phyloP scores from a whole-genome alignment of 2,888 invertebrate genomes.

The Lycophotia porphyrea region DNA sequence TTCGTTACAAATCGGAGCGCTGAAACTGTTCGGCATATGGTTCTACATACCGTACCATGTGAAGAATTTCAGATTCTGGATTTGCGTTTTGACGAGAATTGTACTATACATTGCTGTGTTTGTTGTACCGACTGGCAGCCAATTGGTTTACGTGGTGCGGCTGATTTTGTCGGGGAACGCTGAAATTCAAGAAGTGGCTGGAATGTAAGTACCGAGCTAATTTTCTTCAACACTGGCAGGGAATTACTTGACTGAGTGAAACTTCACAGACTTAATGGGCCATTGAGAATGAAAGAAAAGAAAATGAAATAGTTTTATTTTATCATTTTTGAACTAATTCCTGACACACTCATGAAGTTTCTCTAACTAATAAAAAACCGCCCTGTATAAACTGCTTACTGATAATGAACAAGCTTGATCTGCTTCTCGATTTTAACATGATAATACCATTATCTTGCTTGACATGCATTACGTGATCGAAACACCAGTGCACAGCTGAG shows the following conservation, averaged over 20 bases:
- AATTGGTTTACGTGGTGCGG: slow-evolving; percentile 72
- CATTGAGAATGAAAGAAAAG: background rate
- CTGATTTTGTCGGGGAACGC: slow-evolving; percentile 70
- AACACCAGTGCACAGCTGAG: background rate
- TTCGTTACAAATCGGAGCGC: slow-evolving; percentile 70
- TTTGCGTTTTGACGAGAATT: slow-evolving; percentile 63
- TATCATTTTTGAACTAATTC: too few relatives aligned
- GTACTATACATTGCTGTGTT: slow-evolving; percentile 68
- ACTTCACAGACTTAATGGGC: background rate
- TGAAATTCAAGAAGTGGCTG: slow-evolving; percentile 75
- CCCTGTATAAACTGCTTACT: background rate
- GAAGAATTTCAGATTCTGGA: slow-evolving; percentile 72
- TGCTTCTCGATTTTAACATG: background rate
- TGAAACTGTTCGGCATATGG: slow-evolving; percentile 76
- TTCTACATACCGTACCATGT: slow-evolving; percentile 72
- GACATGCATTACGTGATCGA: slow-evolving; percentile 9
- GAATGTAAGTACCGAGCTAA: slow-evolving; percentile 72
- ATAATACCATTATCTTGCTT: slow-evolving; percentile 20
- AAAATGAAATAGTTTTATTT: background rate
- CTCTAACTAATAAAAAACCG: background rate
- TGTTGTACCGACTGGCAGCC: slow-evolving; percentile 71
- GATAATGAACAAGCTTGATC: background rate
- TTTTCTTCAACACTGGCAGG: background rate
- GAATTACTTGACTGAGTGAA: background rate
- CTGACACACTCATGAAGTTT: background rate